Evolutionary conservation across 2,888 invertebrate species (phyloP).

Genomic region (Autographa gamma): DNA sequence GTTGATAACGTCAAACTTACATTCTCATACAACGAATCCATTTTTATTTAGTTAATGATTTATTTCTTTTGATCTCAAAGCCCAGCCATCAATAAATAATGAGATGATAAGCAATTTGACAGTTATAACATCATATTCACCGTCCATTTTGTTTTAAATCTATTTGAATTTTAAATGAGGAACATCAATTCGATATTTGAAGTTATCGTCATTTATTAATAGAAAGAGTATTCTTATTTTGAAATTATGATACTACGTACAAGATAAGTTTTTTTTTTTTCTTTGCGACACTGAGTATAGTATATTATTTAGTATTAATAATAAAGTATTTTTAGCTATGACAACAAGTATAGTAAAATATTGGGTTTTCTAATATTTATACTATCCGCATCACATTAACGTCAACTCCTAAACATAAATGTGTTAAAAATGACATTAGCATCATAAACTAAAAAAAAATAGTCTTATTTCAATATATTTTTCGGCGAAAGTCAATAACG

Average conservation of each 20-base stretch:
- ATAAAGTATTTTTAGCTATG: conserved; percentile 37
- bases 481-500: conserved; percentile 23
- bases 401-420: background rate
- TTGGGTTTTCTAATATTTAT: background rate
- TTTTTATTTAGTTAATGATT: background rate
- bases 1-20: background rate
- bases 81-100: background rate
- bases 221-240: background rate
- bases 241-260: background rate
- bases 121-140: background rate
- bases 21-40: background rate
- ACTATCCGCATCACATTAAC: background rate
- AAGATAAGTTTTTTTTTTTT: background rate
- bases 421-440: background rate
- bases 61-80: background rate
- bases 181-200: background rate
- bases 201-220: background rate
- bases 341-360: conserved; percentile 4
- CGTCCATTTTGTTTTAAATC: background rate
- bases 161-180: background rate
- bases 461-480: background rate
- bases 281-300: background rate
- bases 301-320: too few species aligned
- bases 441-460: background rate
- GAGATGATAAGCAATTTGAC: background rate